Percentiles rank a stretch among this genome's conserved stretches.
Conservation (phyloP, 53 echinoderm and acorn worm species). For the Echinarachnius parma region DNA sequence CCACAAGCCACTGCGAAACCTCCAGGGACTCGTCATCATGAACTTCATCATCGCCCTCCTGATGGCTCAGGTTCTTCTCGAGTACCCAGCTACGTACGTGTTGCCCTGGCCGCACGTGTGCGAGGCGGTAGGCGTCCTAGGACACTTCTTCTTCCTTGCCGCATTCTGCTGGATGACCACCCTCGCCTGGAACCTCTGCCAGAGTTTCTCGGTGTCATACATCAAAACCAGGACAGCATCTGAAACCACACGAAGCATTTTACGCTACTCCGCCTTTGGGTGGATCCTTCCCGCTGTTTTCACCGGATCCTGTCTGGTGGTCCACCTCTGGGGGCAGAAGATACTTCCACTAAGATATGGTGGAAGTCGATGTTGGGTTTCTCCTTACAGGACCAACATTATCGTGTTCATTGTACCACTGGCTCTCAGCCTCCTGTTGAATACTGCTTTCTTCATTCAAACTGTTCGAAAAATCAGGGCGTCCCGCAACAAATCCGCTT, state of each 20-base stretch:
- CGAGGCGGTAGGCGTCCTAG: neutral
- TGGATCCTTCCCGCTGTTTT: constrained; percentile 10
- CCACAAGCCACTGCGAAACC: constrained; percentile 11
- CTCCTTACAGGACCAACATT: neutral
- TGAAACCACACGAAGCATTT: neutral
- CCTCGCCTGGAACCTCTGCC: constrained; percentile 16
- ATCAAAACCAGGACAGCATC: neutral
- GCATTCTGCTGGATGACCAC: constrained; percentile 26
- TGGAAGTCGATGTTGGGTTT: constrained; percentile 12
- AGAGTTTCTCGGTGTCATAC: neutral
- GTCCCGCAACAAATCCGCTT: too few relatives aligned
- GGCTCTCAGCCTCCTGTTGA: neutral
- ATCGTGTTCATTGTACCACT: constrained; percentile 7
- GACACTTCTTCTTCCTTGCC: constrained; percentile 5
- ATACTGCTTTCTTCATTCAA: neutral
- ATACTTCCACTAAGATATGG: constrained; percentile 1
- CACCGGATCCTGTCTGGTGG: neutral
- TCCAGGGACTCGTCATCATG: constrained; percentile 17
- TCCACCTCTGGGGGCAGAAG: neutral
- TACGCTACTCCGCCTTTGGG: constrained; percentile 13
- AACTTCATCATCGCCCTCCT: constrained; percentile 1
- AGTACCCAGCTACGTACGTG: constrained; percentile 7
- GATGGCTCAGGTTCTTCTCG: constrained; percentile 8
- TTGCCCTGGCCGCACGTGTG: neutral
- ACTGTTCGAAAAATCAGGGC: too few relatives aligned